Evolutionary conservation across 1,140 invertebrate genomes (phyloP).

Genomic region (Nebria ingens): DNA sequence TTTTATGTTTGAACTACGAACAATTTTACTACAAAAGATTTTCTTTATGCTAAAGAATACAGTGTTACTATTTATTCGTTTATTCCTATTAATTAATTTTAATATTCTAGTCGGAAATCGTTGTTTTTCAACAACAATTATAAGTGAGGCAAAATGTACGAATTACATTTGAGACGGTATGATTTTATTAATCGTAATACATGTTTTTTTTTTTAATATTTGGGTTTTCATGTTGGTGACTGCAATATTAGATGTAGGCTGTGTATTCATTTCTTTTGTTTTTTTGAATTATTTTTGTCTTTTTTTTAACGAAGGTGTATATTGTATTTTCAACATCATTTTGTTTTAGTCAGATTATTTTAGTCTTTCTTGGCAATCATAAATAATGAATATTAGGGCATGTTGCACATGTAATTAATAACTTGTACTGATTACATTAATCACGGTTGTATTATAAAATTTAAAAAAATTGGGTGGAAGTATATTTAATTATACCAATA

Average conservation of each 20-base stretch:
- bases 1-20: too few species aligned
- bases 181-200: slow-evolving; percentile 8
- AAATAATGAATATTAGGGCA: slow-evolving; percentile 27
- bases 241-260: slow-evolving; percentile 24
- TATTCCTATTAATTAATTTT: too few species aligned
- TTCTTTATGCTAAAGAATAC: too few species aligned
- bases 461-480: slow-evolving; percentile 31
- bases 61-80: too few species aligned
- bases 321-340: slow-evolving; percentile 8
- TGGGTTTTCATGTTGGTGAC: slow-evolving; percentile 14
- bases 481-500: slow-evolving; percentile 27
- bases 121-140: background rate
- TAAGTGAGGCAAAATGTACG: background rate
- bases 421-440: slow-evolving; percentile 38
- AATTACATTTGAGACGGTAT: slow-evolving; percentile 10
- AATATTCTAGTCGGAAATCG: slow-evolving; percentile 10
- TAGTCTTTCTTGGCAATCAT: slow-evolving; percentile 26
- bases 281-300: too few species aligned
- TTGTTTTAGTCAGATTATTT: slow-evolving; percentile 16
- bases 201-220: slow-evolving; percentile 14
- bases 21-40: too few species aligned
- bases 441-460: slow-evolving; percentile 35
- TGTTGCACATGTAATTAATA: slow-evolving; percentile 35
- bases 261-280: slow-evolving; percentile 21
- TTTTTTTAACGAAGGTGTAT: slow-evolving; percentile 10